Evolutionary conservation across 1,140 invertebrate genomes (phyloP).

Genomic region (Schlechtendalia chinensis): DNA sequence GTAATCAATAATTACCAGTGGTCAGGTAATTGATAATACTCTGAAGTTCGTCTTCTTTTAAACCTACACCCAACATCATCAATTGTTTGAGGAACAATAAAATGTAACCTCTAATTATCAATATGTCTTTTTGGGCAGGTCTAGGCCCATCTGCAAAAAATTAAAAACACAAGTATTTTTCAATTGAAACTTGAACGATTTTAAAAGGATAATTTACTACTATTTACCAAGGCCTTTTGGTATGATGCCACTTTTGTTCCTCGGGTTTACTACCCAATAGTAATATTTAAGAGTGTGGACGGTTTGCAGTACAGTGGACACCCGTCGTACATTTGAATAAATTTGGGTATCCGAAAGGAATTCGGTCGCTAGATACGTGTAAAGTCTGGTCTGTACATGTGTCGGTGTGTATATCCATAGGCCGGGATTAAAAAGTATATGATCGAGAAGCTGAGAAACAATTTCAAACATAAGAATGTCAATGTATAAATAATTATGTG

Average conservation of each 20-base stretch:
- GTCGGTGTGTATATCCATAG: slow-evolving; percentile 98
- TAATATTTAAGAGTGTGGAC: slow-evolving; percentile 98
- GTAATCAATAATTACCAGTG: slow-evolving; percentile 75
- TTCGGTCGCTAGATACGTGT: slow-evolving; percentile 96
- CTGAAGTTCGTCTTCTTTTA: slow-evolving; percentile 97
- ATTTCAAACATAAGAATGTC: neutral
- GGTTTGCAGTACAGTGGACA: slow-evolving; percentile 95
- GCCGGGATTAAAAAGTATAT: slow-evolving; percentile 97
- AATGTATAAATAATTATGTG: neutral
- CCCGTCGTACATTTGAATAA: slow-evolving; percentile 92
- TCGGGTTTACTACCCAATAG: slow-evolving; percentile 97
- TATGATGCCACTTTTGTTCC: slow-evolving; percentile 88
- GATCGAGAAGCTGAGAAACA: slow-evolving; percentile 83
- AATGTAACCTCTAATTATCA: slow-evolving; percentile 92
- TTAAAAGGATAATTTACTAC: neutral
- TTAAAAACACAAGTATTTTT: neutral
- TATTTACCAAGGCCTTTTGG: slow-evolving; percentile 88
- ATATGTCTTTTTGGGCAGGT: slow-evolving; percentile 88
- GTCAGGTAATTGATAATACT: slow-evolving; percentile 97
- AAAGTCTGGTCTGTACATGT: slow-evolving; percentile 92
- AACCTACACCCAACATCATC: slow-evolving; percentile 93
- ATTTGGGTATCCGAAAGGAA: slow-evolving; percentile 97
- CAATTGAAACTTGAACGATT: neutral
- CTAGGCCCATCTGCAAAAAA: slow-evolving; percentile 79
- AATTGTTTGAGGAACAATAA: slow-evolving; percentile 93